phyloP scores from a whole-genome alignment of 2,797 vertebrate genomes.

The Scleropages formosus region DNA sequence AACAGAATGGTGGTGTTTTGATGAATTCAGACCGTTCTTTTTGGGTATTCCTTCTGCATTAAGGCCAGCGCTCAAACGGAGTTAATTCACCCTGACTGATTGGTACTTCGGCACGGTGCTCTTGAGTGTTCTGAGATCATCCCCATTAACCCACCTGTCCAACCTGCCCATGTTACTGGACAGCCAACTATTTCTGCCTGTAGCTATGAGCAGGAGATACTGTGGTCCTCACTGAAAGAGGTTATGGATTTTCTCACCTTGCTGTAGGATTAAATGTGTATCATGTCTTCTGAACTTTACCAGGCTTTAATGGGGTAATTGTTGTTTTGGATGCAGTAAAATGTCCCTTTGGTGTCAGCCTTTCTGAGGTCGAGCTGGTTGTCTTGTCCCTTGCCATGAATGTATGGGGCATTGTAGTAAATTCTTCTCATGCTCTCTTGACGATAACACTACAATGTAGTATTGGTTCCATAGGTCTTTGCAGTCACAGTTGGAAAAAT shows the following conservation, averaged over 20 bases:
- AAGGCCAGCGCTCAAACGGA: constrained; percentile 19
- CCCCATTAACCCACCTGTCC: neutral
- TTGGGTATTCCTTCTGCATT: constrained; percentile 32
- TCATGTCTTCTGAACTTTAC: neutral
- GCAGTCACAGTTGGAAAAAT: no score
- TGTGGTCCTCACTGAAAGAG: neutral
- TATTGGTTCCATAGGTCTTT: no score
- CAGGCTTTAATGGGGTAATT: neutral
- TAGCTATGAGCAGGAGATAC: constrained; percentile 13
- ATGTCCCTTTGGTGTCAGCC: no score
- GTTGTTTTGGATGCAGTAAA: no score
- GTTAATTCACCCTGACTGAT: constrained; percentile 29
- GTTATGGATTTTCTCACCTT: no score
- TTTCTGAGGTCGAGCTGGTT: no score
- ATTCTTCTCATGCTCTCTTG: no score
- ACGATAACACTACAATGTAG: no score
- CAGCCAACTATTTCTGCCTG: no score
- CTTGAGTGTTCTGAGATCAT: constrained; percentile 20
- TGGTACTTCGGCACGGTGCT: constrained; percentile 18
- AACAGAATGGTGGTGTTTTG: no score
- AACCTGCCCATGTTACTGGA: constrained; percentile 5
- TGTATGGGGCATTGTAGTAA: no score
- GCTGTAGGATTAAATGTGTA: neutral
- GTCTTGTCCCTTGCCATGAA: no score
- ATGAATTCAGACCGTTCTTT: neutral